Evolutionary conservation across 1,140 invertebrate genomes (phyloP), one percentile per base, ranked within the genome.

Genomic region (Leptopilina boulardi): DNA sequence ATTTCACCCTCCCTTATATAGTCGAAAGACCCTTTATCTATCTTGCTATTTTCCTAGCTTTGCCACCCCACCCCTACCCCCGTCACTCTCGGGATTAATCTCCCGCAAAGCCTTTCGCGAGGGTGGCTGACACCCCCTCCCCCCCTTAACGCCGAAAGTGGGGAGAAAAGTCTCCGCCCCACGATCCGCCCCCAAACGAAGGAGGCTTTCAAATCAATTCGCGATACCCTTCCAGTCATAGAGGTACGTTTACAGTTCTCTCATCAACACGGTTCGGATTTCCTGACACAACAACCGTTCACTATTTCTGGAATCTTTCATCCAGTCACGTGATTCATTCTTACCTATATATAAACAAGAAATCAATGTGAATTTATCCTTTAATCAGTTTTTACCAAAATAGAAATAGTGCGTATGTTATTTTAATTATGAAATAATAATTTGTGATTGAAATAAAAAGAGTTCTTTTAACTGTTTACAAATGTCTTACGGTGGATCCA

Each of bases 161-260:
- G 82, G 84, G 79, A 80, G 78, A 80, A 78, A 81, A 81, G 84
- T 85, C 83, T 84, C 85, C 86, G 85, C 86, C 86, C 83, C 77
- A 11, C 75, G 80, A 77, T 80, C 82, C 86, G 86, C 86, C 85
- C 82, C 85, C 75, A 38, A 70, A 71, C 83, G 82, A 86, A 84
- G 82, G 83, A 87, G 83, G 82, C 83, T 85, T 86, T 85, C 81
- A 82, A 88, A 90, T 90, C 89, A 90, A 89, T 90, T 86, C 84
- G 84, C 82, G 81, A 82, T 77, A 83, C 85, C 85, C 86, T 84
- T 78, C 86, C 84, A 86, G 78, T 87, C 83, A 84, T 77, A 84
- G 77, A 81, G 80, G 80, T 77, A 83, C 82, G 78, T 82, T 83
- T 83, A 84, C 87, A 80, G 78, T 77, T 78, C 23, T 34, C 59